phyloP scores from a whole-genome alignment of 2,888 invertebrate species.

The Euclidia mi region DNA sequence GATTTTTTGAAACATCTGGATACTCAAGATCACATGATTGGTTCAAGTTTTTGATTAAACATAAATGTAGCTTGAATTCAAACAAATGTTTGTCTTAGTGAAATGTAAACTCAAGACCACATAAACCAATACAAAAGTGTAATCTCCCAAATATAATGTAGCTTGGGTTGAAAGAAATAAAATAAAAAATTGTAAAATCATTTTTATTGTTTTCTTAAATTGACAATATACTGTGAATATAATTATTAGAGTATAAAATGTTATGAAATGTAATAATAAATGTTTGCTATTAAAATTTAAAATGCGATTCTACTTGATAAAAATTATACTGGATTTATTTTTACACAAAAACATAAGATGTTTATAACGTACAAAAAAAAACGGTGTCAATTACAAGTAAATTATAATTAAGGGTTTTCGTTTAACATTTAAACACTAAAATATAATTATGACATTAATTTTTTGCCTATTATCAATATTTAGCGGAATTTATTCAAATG shows the following conservation, averaged over 20 bases:
- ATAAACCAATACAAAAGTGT: neutral
- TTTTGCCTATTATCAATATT: neutral
- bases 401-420: slow-evolving; percentile 17
- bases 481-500: slow-evolving; percentile 15
- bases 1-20: too few relatives aligned
- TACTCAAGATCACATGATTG: too few relatives aligned
- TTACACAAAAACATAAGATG: slow-evolving; percentile 11
- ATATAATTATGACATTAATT: neutral
- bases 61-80: too few relatives aligned
- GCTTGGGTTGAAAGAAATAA: slow-evolving; percentile 19
- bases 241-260: slow-evolving; percentile 47
- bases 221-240: slow-evolving; percentile 50
- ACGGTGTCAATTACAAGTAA: slow-evolving; percentile 8
- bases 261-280: slow-evolving; percentile 40
- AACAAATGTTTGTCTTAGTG: too few relatives aligned
- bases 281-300: slow-evolving; percentile 34
- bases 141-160: neutral
- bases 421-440: slow-evolving; percentile 20
- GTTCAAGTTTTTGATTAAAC: too few relatives aligned
- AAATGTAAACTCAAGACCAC: neutral
- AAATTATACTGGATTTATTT: slow-evolving; percentile 31
- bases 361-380: slow-evolving; percentile 6
- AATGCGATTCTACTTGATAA: slow-evolving; percentile 30
- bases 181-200: slow-evolving; percentile 39
- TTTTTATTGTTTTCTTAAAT: slow-evolving; percentile 50